A percentile compares a stretch with the other conserved stretches of the same genome.
Conservation (phyloP, 2,113 vertebrate genomes). For the Neolamprologus cancellatus region DNA sequence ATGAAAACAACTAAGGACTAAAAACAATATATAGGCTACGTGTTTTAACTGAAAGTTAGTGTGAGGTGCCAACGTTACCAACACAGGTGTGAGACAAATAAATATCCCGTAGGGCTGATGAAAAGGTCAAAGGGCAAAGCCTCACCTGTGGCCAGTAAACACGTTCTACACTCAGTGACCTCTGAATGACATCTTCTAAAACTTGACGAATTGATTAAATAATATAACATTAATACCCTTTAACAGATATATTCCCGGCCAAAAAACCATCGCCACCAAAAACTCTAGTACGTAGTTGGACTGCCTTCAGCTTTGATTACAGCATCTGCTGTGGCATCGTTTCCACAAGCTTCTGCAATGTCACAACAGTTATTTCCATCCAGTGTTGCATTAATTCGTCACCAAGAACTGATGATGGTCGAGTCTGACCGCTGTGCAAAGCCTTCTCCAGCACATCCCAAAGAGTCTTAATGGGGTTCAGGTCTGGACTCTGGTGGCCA, state of each 20-base stretch:
- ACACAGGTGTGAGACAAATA: neutral
- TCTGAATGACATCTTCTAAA: neutral
- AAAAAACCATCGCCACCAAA: neutral
- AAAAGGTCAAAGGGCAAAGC: neutral
- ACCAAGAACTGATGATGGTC: neutral
- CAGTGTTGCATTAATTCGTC: neutral
- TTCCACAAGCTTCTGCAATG: neutral
- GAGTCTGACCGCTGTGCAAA: neutral
- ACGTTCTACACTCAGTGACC: neutral
- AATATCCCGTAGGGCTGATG: neutral
- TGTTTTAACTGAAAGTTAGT: neutral
- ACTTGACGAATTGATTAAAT: accelerated
- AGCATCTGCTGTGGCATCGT: neutral
- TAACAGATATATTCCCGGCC: neutral
- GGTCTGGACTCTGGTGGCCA: neutral
- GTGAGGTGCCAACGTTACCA: neutral
- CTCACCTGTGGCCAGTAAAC: neutral
- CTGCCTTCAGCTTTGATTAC: neutral
- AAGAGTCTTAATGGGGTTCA: neutral
- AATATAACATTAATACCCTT: neutral
- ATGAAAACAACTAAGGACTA: neutral
- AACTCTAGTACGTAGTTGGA: neutral
- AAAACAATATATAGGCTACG: no score
- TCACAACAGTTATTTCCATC: neutral
- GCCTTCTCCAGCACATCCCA: neutral